Percentiles rank a stretch among this genome's conserved stretches.
Conservation (phyloP, 2,888 invertebrate genomes). For the Augochlorella aurata region DNA sequence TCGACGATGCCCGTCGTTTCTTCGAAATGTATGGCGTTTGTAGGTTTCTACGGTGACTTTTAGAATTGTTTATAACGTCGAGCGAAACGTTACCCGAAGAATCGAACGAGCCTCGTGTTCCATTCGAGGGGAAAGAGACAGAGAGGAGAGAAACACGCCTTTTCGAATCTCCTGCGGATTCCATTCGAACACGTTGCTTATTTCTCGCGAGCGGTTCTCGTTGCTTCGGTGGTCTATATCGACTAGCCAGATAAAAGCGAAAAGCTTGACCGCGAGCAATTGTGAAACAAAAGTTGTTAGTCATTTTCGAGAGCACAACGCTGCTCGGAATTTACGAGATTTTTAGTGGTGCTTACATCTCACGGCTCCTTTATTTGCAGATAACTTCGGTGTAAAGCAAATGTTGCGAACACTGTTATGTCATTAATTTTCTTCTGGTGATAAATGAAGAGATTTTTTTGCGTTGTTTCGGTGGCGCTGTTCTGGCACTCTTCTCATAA, state of each 20-base stretch:
- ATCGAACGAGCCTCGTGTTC: not conserved
- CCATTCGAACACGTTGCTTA: not conserved
- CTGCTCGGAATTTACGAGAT: no score
- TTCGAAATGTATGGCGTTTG: not conserved
- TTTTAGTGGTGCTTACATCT: no score
- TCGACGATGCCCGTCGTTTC: not conserved
- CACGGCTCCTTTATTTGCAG: no score
- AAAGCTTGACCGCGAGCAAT: not conserved
- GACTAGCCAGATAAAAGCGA: no score
- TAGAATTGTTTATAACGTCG: conserved; percentile 15
- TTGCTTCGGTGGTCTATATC: not conserved
- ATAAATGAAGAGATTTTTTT: no score
- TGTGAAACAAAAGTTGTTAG: not conserved
- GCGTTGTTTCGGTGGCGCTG: no score
- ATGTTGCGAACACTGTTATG: no score
- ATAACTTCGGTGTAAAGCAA: no score
- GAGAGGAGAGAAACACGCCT: not conserved
- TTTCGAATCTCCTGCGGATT: conserved; percentile 12
- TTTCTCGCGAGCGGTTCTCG: not conserved
- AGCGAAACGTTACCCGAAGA: not conserved
- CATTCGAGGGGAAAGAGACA: not conserved
- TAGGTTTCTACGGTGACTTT: conserved; percentile 16
- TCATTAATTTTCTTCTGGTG: no score
- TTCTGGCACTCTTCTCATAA: no score
- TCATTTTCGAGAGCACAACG: not conserved